Conservation (phyloP, 2,797 vertebrate genomes). For the Nothura maculosa region DNA sequence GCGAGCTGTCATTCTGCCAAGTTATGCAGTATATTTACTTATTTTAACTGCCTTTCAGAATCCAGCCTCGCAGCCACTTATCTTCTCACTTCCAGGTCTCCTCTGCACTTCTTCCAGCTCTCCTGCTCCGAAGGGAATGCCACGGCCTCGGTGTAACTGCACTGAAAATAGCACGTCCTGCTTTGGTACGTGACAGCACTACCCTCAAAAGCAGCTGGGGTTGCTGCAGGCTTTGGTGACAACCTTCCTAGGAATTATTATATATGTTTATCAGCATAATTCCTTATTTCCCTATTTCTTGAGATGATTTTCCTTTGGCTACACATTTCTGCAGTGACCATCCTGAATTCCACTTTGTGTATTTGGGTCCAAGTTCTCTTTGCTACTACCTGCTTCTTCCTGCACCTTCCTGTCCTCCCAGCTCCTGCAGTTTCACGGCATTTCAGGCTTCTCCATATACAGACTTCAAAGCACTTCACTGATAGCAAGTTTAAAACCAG, state of each 20-base stretch:
- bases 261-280: not conserved
- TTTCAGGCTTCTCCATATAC: not conserved
- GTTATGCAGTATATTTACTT: not conserved
- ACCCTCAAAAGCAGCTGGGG: not conserved
- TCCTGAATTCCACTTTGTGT: not conserved
- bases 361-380: not conserved
- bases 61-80: not conserved
- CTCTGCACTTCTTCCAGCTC: not conserved
- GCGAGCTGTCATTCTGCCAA: not conserved
- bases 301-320: not conserved
- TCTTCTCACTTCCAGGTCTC: not conserved
- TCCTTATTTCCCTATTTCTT: not conserved
- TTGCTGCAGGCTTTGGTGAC: not conserved
- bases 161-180: not conserved
- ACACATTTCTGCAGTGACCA: not conserved
- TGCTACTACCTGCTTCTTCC: not conserved
- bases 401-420: not conserved
- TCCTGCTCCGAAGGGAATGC: not conserved
- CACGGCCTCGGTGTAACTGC: not conserved
- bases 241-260: not conserved
- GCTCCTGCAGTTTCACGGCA: not conserved
- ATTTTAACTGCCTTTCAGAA: not conserved
- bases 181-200: rapidly evolving
- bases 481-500: not conserved
- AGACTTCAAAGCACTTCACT: not conserved